Evolutionary conservation across 2,797 vertebrate species (phyloP).

Genomic region (Sebastes kiyomatsui): DNA sequence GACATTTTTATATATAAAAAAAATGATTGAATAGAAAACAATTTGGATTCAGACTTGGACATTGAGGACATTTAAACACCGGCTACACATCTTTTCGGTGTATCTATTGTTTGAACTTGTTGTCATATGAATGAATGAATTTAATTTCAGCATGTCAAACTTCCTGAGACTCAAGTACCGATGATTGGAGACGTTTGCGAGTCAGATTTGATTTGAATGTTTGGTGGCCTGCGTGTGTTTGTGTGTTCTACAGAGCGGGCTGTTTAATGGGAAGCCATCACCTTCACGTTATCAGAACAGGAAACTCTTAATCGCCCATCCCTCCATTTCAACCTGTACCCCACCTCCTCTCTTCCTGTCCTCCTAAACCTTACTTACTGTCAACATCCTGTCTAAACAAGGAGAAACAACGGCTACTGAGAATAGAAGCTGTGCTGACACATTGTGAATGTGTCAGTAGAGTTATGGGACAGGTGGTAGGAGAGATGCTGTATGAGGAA

Average conservation of each 20-base stretch:
- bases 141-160: not conserved
- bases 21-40: not conserved
- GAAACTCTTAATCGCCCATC: slow-evolving; percentile 35
- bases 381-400: slow-evolving; percentile 59
- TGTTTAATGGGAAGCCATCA: not conserved
- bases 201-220: not conserved
- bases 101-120: not conserved
- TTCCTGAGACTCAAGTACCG: not conserved
- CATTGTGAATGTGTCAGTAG: slow-evolving; percentile 45
- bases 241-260: not conserved
- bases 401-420: slow-evolving; percentile 50
- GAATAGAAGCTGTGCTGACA: slow-evolving; percentile 61
- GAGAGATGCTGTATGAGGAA: slow-evolving; percentile 33
- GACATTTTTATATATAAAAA: not conserved
- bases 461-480: slow-evolving; percentile 61
- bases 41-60: not conserved
- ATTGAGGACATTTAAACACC: too few species aligned
- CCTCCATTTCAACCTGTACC: not conserved
- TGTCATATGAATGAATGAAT: not conserved
- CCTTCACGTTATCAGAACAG: slow-evolving; percentile 26
- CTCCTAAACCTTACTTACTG: slow-evolving; percentile 46
- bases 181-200: not conserved
- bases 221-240: not conserved
- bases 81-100: too few species aligned
- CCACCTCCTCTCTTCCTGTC: slow-evolving; percentile 11